phyloP scores from a whole-genome alignment of 2,113 vertebrate species.

The Rhombomys opimus region DNA sequence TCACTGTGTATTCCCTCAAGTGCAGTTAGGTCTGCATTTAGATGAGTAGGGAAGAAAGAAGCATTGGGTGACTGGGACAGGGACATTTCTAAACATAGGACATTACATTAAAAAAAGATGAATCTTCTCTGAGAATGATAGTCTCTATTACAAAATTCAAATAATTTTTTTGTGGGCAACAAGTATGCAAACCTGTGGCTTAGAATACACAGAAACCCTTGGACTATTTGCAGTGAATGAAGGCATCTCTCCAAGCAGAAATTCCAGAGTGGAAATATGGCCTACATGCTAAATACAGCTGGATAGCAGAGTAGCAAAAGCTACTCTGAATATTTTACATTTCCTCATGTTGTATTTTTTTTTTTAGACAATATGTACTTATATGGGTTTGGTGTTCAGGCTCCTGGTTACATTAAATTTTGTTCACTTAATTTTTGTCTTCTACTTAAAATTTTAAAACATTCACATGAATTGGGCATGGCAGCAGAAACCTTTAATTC shows the following conservation, averaged over 20 bases:
- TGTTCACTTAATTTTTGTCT: slow-evolving; percentile 41
- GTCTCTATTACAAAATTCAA: slow-evolving; percentile 34
- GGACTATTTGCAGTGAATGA: slow-evolving; percentile 13
- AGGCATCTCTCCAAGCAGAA: neutral
- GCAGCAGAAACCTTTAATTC: neutral
- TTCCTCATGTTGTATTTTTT: neutral
- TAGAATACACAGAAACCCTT: neutral
- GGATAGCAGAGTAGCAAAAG: neutral
- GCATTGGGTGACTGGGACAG: neutral
- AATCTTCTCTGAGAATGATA: neutral
- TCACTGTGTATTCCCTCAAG: neutral
- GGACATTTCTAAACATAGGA: neutral
- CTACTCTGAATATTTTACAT: neutral
- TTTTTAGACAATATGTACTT: neutral
- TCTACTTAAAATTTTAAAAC: neutral
- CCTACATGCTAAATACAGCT: neutral
- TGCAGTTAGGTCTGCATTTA: neutral
- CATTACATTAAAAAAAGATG: slow-evolving; percentile 52
- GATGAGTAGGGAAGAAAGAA: neutral
- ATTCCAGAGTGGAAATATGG: neutral
- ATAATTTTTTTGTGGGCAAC: neutral
- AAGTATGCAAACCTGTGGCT: slow-evolving; percentile 20
- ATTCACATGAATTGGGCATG: neutral
- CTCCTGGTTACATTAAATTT: neutral
- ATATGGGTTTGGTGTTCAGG: neutral